These are phyloP conservation scores for Pediacus dermestoides DNA, from an alignment of 2,888 invertebrate species.

Conservation along the genomic window DNA sequence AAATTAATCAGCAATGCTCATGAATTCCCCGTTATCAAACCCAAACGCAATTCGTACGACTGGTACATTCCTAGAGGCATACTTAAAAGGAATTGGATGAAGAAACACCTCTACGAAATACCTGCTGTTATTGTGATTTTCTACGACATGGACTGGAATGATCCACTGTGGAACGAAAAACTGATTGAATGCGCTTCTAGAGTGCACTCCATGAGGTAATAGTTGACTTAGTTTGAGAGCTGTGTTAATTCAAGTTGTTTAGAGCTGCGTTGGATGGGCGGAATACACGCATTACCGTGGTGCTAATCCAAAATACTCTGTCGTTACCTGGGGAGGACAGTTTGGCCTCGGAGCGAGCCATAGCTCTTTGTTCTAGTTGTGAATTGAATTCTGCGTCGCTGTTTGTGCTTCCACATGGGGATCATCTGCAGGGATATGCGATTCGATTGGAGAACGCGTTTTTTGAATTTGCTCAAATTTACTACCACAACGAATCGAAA, in stretches of 20 bases:
- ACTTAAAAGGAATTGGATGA: slow-evolving; percentile 91
- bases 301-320: slow-evolving; percentile 83
- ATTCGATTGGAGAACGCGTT: slow-evolving; percentile 88
- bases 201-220: slow-evolving; percentile 72
- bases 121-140: slow-evolving; percentile 94
- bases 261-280: slow-evolving; percentile 71
- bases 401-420: slow-evolving; percentile 83
- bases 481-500: slow-evolving; percentile 86
- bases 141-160: slow-evolving; percentile 97
- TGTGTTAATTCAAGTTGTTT: too few relatives aligned
- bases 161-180: slow-evolving; percentile 89
- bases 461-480: slow-evolving; percentile 87
- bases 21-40: slow-evolving; percentile 83
- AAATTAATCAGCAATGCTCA: slow-evolving; percentile 77
- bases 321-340: slow-evolving; percentile 78
- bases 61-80: slow-evolving; percentile 95
- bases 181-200: slow-evolving; percentile 89
- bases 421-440: slow-evolving; percentile 74
- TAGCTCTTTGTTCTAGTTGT: slow-evolving; percentile 85
- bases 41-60: slow-evolving; percentile 86
- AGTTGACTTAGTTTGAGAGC: not conserved
- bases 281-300: slow-evolving; percentile 76
- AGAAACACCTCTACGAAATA: slow-evolving; percentile 83
- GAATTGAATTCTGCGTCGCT: slow-evolving; percentile 88
- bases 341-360: slow-evolving; percentile 84